phyloP scores from a whole-genome alignment of 2,888 invertebrate genomes.

The Odontomyia ornata region DNA sequence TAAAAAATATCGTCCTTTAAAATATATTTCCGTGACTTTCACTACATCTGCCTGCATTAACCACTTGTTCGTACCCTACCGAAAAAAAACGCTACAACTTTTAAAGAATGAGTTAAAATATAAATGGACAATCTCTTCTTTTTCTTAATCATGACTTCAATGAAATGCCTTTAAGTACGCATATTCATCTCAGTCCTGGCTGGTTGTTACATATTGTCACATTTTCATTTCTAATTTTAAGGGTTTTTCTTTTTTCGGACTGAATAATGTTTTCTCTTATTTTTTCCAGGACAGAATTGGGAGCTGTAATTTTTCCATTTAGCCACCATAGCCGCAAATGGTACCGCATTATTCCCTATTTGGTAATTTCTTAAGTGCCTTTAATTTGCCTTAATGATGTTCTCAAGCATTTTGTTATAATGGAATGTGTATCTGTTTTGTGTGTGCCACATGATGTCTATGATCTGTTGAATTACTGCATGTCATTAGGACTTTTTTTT shows the following conservation, averaged over 20 bases:
- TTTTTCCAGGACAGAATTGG: too few species aligned
- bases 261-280: too few species aligned
- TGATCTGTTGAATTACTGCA: background rate
- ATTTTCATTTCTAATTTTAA: background rate
- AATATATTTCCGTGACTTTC: background rate
- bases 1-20: background rate
- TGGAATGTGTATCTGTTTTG: conserved; percentile 5
- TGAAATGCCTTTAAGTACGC: background rate
- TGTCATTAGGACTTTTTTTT: background rate
- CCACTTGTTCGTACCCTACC: too few species aligned
- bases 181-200: background rate
- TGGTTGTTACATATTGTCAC: background rate
- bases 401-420: conserved; percentile 28
- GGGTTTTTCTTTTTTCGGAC: background rate
- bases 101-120: too few species aligned
- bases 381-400: conserved; percentile 40
- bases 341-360: conserved; percentile 2
- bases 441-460: background rate
- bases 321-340: conserved; percentile 9
- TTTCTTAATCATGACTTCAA: background rate
- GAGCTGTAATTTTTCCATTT: background rate
- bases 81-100: too few species aligned
- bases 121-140: background rate
- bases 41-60: too few species aligned
- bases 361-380: conserved; percentile 38